Conservation (phyloP, 2,888 invertebrate species). For the Pollenia labialis region DNA sequence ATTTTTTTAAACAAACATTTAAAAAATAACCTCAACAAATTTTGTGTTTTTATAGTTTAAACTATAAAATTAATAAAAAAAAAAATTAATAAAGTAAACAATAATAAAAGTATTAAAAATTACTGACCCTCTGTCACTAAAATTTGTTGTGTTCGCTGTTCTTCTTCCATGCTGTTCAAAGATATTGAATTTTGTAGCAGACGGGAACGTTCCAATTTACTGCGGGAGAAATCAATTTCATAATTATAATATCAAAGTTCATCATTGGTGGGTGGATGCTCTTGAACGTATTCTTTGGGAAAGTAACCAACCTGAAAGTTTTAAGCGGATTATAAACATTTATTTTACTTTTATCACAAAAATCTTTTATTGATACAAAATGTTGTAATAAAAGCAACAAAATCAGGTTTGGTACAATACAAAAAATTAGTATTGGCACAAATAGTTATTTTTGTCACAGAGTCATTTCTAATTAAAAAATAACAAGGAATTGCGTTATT, state of each 20-base stretch:
- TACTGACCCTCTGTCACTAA: constrained; percentile 68
- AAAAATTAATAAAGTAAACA: not conserved
- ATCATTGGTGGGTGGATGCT: constrained; percentile 85
- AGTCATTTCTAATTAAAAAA: no score
- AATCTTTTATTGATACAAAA: no score
- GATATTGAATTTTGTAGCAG: constrained; percentile 67
- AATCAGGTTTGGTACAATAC: no score
- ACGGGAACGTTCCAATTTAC: constrained; percentile 68
- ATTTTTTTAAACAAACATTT: constrained; percentile 21
- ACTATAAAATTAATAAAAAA: not conserved
- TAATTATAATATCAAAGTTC: constrained; percentile 84
- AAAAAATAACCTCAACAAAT: constrained; percentile 13
- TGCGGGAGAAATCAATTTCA: constrained; percentile 73
- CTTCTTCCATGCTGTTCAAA: constrained; percentile 65
- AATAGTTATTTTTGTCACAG: no score
- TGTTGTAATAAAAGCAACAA: no score
- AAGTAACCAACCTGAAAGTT: constrained; percentile 89
- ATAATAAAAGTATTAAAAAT: not conserved
- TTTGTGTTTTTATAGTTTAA: constrained; percentile 2
- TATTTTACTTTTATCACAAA: not conserved
- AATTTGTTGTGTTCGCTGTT: constrained; percentile 52
- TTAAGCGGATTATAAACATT: not conserved
- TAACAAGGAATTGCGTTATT: no score
- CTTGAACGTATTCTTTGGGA: constrained; percentile 91
- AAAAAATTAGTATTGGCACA: no score